These are phyloP conservation scores for Micropoecilia bifurca DNA, from an alignment of 2,797 vertebrate species.

Conservation along the genomic window DNA sequence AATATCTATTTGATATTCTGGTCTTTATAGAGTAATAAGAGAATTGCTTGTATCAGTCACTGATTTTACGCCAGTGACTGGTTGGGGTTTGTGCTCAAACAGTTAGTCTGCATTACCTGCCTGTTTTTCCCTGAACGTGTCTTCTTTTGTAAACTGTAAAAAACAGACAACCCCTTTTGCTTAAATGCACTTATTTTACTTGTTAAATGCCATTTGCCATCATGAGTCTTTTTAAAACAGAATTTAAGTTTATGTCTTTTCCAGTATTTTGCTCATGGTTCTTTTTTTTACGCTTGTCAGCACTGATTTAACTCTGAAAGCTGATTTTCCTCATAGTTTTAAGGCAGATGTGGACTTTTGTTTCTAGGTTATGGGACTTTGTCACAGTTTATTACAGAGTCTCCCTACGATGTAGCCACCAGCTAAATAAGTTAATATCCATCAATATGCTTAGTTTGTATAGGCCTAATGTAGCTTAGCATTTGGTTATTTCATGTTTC, in stretches of 20 bases:
- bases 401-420: slow-evolving; percentile 28
- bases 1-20: not conserved
- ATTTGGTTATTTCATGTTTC: slow-evolving; percentile 20
- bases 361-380: not conserved
- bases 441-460: slow-evolving; percentile 23
- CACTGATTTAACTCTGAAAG: not conserved
- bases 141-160: not conserved
- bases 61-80: not conserved
- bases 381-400: not conserved
- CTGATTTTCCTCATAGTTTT: not conserved
- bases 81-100: not conserved
- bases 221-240: not conserved
- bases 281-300: not conserved
- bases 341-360: not conserved
- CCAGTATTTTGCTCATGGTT: not conserved
- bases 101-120: not conserved
- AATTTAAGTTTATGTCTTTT: not conserved
- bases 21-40: not conserved
- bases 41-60: not conserved
- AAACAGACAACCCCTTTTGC: not conserved
- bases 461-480: slow-evolving; percentile 12
- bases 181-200: not conserved
- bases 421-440: slow-evolving; percentile 56
- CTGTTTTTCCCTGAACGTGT: not conserved
- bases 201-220: not conserved